phyloP scores from a whole-genome alignment of 2,888 invertebrate genomes.

The Lasioglossum malachurum region DNA sequence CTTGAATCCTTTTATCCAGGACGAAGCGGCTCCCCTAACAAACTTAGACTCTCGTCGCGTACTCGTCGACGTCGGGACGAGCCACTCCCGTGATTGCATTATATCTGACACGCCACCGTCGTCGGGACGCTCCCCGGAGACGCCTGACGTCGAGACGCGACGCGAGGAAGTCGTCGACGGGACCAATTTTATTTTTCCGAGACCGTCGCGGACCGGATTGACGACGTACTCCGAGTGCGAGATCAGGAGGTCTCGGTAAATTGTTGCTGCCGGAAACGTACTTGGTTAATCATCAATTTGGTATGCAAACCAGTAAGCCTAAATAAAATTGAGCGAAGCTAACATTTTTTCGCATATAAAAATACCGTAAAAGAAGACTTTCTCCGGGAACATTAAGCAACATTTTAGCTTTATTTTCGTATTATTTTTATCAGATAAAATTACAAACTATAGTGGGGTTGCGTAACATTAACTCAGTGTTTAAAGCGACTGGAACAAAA shows the following conservation, averaged over 20 bases:
- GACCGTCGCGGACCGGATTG: not conserved
- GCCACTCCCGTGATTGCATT: slow-evolving; percentile 66
- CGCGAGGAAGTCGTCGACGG: slow-evolving; percentile 27
- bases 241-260: not conserved
- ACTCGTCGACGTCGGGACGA: slow-evolving; percentile 48
- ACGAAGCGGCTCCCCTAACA: slow-evolving; percentile 45
- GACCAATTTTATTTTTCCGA: slow-evolving; percentile 56
- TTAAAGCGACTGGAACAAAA: too few species aligned
- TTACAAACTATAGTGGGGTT: too few species aligned
- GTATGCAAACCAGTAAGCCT: too few species aligned
- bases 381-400: too few species aligned
- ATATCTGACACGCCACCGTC: slow-evolving; percentile 58
- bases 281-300: too few species aligned
- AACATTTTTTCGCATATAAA: too few species aligned
- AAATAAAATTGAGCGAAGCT: too few species aligned
- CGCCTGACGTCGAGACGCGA: slow-evolving; percentile 22
- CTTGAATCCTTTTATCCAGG: slow-evolving; percentile 47
- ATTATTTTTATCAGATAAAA: too few species aligned
- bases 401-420: too few species aligned
- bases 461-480: too few species aligned
- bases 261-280: too few species aligned
- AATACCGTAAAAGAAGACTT: too few species aligned
- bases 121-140: slow-evolving; percentile 35
- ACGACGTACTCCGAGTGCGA: not conserved
- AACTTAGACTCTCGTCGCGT: slow-evolving; percentile 59